Evolutionary conservation across 1,140 invertebrate species (phyloP).

Genomic region (Drosophila nasuta): DNA sequence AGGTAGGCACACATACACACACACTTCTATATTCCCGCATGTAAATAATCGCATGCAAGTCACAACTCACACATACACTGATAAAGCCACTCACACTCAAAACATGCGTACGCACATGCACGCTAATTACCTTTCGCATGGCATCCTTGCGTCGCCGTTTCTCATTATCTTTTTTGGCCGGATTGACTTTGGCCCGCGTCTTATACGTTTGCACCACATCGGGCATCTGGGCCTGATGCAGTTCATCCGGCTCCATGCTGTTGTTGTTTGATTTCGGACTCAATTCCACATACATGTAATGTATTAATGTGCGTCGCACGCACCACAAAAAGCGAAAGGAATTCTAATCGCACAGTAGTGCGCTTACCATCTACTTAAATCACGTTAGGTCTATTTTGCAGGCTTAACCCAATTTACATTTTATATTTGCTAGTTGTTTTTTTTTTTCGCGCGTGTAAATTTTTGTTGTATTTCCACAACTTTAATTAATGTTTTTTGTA

Average conservation of each 20-base stretch:
- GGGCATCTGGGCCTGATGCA: slow-evolving; percentile 41
- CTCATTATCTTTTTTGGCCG: slow-evolving; percentile 80
- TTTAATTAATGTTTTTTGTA: slow-evolving; percentile 52
- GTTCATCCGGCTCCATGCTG: slow-evolving; percentile 48
- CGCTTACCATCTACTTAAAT: background rate
- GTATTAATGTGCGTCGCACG: slow-evolving; percentile 50
- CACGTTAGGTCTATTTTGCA: slow-evolving; percentile 3
- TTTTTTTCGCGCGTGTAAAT: slow-evolving; percentile 1
- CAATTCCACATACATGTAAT: slow-evolving; percentile 57
- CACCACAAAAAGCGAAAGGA: slow-evolving; percentile 51
- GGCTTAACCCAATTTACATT: slow-evolving; percentile 31
- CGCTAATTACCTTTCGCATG: slow-evolving; percentile 80
- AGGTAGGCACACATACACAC: background rate
- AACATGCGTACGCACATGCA: slow-evolving; percentile 23
- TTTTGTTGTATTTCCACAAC: slow-evolving; percentile 41
- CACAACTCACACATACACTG: slow-evolving; percentile 2
- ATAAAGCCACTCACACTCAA: background rate
- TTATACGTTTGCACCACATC: slow-evolving; percentile 76
- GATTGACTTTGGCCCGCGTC: slow-evolving; percentile 80
- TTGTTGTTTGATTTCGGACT: slow-evolving; percentile 42
- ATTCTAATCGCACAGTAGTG: background rate
- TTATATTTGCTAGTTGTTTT: slow-evolving; percentile 23
- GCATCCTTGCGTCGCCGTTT: slow-evolving; percentile 81
- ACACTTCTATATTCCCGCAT: background rate
- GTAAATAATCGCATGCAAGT: slow-evolving; percentile 15